These are phyloP conservation scores for Dryomyza anilis DNA, from an alignment of 2,888 invertebrate species.

Conservation along the genomic window DNA sequence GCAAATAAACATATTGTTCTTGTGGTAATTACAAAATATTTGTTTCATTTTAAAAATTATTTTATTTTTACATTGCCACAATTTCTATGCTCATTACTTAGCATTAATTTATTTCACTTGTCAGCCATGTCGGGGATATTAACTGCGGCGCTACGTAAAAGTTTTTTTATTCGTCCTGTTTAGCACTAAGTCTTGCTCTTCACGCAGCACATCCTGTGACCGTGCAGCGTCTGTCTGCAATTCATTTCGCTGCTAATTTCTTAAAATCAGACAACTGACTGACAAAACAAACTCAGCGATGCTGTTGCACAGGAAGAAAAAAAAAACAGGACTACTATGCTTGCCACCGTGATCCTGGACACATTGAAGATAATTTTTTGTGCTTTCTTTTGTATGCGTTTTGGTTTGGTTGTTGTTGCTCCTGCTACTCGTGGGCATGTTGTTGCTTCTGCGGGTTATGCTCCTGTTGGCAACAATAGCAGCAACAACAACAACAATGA, in stretches of 20 bases:
- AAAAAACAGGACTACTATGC: background rate
- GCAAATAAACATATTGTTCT: too few species aligned
- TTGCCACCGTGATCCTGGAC: too few species aligned
- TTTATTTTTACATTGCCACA: too few species aligned
- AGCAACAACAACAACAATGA: too few species aligned
- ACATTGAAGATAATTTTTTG: too few species aligned
- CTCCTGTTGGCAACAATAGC: background rate
- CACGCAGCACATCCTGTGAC: background rate
- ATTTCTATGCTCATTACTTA: background rate
- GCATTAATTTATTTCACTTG: background rate
- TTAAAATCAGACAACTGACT: conserved; percentile 20
- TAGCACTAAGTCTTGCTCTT: background rate
- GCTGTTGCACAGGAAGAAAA: background rate
- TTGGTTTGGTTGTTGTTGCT: conserved; percentile 14
- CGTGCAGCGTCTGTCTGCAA: conserved; percentile 1
- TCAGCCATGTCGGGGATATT: background rate
- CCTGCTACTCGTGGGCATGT: background rate
- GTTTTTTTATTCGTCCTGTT: too few species aligned
- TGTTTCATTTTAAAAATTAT: too few species aligned
- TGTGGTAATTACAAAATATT: too few species aligned
- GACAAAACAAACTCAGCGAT: conserved; percentile 6
- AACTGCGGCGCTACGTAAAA: background rate
- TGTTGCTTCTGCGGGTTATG: background rate
- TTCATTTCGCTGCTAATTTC: conserved; percentile 19
- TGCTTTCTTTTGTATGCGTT: too few species aligned